phyloP scores from a whole-genome alignment of 2,113 vertebrate species.

The Nestor notabilis region DNA sequence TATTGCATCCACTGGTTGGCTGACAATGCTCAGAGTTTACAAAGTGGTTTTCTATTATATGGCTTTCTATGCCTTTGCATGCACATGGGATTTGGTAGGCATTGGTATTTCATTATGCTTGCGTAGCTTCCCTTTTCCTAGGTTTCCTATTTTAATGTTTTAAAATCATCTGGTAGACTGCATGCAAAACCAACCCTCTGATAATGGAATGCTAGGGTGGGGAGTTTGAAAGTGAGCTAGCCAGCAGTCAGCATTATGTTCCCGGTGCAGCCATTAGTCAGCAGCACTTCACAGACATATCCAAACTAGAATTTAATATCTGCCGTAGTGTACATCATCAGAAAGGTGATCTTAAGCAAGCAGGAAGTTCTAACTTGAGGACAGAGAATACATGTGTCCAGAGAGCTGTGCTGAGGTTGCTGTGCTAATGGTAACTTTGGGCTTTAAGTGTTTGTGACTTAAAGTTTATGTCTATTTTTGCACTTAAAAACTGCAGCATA shows the following conservation, averaged over 20 bases:
- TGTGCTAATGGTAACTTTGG: neutral
- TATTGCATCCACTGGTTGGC: neutral
- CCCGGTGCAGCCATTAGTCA: neutral
- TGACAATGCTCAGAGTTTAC: neutral
- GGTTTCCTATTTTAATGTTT: neutral
- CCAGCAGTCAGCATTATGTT: neutral
- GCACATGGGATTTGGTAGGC: neutral
- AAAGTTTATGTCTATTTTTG: neutral
- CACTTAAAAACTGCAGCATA: neutral
- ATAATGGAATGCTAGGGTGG: neutral
- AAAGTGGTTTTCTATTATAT: neutral
- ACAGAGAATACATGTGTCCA: neutral
- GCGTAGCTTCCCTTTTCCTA: neutral
- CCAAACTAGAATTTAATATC: neutral
- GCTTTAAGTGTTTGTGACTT: neutral
- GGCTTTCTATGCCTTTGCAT: neutral
- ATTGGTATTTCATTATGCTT: neutral
- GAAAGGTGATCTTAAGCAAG: neutral
- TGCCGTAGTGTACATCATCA: rapidly evolving
- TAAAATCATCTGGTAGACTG: neutral
- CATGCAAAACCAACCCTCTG: neutral
- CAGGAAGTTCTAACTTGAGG: neutral
- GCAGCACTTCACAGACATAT: neutral
- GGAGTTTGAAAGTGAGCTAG: neutral
- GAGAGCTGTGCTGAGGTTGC: neutral